Evolutionary conservation across 2,888 invertebrate genomes (phyloP), one percentile per base, ranked within the genome.

Genomic region (Cacoxenus indagator): DNA sequence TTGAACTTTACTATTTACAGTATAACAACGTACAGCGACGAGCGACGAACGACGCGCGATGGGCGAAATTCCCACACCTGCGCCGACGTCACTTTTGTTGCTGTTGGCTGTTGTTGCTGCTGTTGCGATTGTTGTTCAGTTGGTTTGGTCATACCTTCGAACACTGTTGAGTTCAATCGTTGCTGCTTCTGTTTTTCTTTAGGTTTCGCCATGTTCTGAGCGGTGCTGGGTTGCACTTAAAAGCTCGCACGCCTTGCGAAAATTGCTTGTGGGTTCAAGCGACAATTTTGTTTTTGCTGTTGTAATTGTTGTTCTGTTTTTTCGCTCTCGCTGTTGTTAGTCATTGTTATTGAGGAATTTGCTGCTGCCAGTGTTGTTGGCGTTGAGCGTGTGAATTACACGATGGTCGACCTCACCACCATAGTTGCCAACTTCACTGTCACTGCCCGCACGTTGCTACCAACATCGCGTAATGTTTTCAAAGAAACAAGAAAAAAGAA

Each of bases 1-100:
- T 51, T 65, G 74, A 76, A 81, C 77, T 83, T 83, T 80, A 83
- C 80, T 82, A 80, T 83, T 71, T 70, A 70, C 69, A 78, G 27
- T 17, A 24, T 31, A 57, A n/a, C 6, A 22, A 24, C 24, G n/a
- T 26, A 26, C 26, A 57, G 67, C 67, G 59, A 68, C 64, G 67
- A n/a, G 29, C 62, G 62, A 66, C 74, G 67, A 65, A 75, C 78
- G 79, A 81, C 83, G 78, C 81, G 78, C 81, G 81, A 82, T 83
- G 14, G 8, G 81, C 70, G 70, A 80, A 78, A 74, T 71, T 70
- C 54, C 54, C 54, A 54, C 54, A 54, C 54, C 54, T 54, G 54
- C 54, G 24, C 19, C 54, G 24, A 54, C 4, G 26, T 26, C 54
- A 54, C 11, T 26, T 37, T 37, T 71, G 67, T 80, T 79, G 81